phyloP scores from a whole-genome alignment of 2,888 invertebrate species.

The Pristionchus arcanus region DNA sequence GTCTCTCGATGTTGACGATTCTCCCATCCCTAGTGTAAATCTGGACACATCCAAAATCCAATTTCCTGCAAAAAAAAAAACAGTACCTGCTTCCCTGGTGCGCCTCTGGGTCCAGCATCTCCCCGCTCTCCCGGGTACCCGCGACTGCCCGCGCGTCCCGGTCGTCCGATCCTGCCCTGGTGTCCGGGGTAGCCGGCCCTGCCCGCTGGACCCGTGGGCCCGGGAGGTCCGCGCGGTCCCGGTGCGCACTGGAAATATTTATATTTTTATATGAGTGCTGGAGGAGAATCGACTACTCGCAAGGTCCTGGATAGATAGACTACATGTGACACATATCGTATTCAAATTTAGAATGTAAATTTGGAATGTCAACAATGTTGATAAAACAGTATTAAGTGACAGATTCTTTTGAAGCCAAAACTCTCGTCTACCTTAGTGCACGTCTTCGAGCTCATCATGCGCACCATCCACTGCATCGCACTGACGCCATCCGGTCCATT shows the following conservation, averaged over 20 bases:
- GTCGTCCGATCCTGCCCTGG: slow-evolving; percentile 10
- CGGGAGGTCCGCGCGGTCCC: slow-evolving; percentile 48
- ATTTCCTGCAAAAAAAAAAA: background rate
- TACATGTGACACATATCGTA: background rate
- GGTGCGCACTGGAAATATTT: slow-evolving; percentile 27
- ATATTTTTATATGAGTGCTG: background rate
- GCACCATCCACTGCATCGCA: slow-evolving; percentile 54
- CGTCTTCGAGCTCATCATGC: background rate
- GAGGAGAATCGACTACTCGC: background rate
- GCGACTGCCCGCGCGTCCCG: background rate
- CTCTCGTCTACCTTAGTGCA: slow-evolving; percentile 15
- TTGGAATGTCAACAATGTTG: no score
- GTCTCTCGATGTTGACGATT: background rate
- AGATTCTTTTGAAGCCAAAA: no score
- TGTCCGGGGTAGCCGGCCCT: slow-evolving; percentile 19
- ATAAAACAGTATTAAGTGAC: no score
- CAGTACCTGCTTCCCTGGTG: background rate
- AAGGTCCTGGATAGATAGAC: background rate
- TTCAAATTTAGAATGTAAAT: no score
- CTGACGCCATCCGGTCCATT: background rate
- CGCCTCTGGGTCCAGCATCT: slow-evolving; percentile 20
- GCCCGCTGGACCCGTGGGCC: slow-evolving; percentile 37
- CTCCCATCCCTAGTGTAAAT: no score
- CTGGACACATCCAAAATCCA: no score
- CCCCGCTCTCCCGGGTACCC: slow-evolving; percentile 12